These are phyloP conservation scores for Cassiopea xamachana DNA, from an alignment of 30 jellyfish, hydroid and myxozoan genomes.

Conservation along the genomic window DNA sequence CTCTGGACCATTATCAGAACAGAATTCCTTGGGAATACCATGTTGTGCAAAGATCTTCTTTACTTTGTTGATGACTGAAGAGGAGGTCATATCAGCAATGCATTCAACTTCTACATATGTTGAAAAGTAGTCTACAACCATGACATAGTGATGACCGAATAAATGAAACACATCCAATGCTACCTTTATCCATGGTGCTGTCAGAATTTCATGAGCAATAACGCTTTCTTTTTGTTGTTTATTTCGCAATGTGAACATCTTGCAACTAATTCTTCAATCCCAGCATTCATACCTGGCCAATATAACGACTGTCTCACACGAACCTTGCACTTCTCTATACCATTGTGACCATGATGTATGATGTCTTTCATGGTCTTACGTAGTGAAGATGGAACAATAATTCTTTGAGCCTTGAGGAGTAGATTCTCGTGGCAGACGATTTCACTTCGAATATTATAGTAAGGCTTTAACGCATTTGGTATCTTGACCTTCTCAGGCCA, in stretches of 20 bases:
- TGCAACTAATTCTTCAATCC: neutral
- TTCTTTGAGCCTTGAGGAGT: neutral
- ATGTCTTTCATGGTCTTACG: neutral
- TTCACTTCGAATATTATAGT: neutral
- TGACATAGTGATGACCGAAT: conserved; percentile 16
- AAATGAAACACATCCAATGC: conserved; percentile 26
- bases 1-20: neutral
- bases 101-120: conserved; percentile 6
- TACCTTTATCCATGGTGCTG: conserved; percentile 17
- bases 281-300: neutral
- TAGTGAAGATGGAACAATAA: neutral
- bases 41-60: neutral
- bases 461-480: neutral
- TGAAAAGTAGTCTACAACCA: conserved; percentile 41
- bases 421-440: neutral
- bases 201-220: conserved; percentile 15
- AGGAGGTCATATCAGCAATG: neutral
- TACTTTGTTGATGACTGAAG: neutral
- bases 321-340: neutral
- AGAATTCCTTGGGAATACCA: neutral
- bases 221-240: neutral
- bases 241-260: neutral
- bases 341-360: neutral
- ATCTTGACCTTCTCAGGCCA: neutral
- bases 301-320: neutral